Percentiles rank a stretch among this genome's conserved stretches.
These are phyloP conservation scores for Drosophila ironensis DNA, from an alignment of 1,140 invertebrate genomes.

Conservation along the genomic window DNA sequence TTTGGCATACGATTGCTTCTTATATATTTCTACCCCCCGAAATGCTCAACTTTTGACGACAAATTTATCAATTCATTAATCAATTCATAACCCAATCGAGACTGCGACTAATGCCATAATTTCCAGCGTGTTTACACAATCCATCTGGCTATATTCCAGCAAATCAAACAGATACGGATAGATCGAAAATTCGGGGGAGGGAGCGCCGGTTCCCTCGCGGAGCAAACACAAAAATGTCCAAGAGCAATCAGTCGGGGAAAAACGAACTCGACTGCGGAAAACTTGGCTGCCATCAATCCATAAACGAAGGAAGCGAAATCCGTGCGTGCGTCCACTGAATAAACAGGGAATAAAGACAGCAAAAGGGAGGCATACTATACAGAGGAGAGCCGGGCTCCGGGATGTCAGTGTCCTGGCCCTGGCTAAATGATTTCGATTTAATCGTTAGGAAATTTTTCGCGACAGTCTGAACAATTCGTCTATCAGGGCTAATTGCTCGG, in stretches of 20 bases:
- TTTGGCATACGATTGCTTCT: slow-evolving; percentile 24
- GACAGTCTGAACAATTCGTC: slow-evolving; percentile 63
- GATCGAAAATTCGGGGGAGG: background rate
- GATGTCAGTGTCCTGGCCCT: slow-evolving; percentile 32
- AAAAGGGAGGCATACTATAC: slow-evolving; percentile 2
- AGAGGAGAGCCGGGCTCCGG: background rate
- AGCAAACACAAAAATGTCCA: slow-evolving; percentile 47
- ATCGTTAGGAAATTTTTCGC: slow-evolving; percentile 70
- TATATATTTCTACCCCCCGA: background rate
- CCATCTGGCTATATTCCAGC: slow-evolving; percentile 78
- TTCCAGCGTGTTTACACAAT: slow-evolving; percentile 80
- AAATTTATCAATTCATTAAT: slow-evolving; percentile 52
- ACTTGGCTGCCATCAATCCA: slow-evolving; percentile 64
- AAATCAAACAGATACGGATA: slow-evolving; percentile 44
- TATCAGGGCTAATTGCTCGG: slow-evolving; percentile 73
- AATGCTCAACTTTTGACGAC: slow-evolving; percentile 10
- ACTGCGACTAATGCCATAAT: slow-evolving; percentile 70
- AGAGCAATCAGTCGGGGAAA: slow-evolving; percentile 52
- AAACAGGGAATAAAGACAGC: slow-evolving; percentile 53
- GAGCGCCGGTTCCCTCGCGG: background rate
- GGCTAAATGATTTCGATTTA: slow-evolving; percentile 77
- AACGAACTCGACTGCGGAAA: slow-evolving; percentile 30
- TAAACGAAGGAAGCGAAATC: slow-evolving; percentile 57
- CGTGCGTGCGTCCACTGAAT: slow-evolving; percentile 64
- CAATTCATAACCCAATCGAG: slow-evolving; percentile 44